These are phyloP conservation scores for Pelobates cultripes DNA, from an alignment of 2,797 vertebrate species.

Conservation along the genomic window DNA sequence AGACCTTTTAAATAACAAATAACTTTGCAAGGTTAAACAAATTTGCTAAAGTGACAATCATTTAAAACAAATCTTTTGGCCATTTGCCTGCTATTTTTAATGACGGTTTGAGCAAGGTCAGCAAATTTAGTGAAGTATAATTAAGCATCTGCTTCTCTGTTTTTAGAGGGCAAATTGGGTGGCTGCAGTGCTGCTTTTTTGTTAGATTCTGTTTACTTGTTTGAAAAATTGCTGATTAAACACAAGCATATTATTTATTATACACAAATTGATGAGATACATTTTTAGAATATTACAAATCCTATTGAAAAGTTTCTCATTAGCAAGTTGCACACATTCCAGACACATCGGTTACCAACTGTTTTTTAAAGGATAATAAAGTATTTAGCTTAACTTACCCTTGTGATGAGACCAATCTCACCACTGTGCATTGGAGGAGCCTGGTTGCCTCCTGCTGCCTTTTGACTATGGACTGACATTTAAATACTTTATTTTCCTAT, in stretches of 20 bases:
- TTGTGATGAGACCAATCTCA: no score
- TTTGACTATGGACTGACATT: no score
- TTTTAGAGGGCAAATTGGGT: constrained; percentile 13
- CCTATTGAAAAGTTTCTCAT: constrained; percentile 18
- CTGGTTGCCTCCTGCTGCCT: no score
- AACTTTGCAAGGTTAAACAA: neutral
- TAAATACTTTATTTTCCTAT: no score
- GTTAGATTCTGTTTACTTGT: constrained; percentile 45
- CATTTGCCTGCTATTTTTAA: constrained; percentile 22
- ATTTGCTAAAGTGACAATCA: constrained; percentile 27
- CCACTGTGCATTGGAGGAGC: no score
- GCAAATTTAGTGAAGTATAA: constrained; percentile 35
- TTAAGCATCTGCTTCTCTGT: constrained; percentile 39
- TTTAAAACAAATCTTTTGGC: constrained; percentile 15
- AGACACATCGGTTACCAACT: neutral
- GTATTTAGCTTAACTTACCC: no score
- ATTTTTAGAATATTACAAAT: constrained; percentile 42
- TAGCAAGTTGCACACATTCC: constrained; percentile 11
- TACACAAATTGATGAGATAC: constrained; percentile 39
- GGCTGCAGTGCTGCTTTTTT: constrained; percentile 20
- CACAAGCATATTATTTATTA: constrained; percentile 34
- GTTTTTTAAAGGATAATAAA: no score
- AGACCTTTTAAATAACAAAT: neutral
- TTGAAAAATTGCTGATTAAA: constrained; percentile 42
- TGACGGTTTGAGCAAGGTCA: constrained; percentile 35